Percentiles rank a stretch among this genome's conserved stretches.
These are phyloP conservation scores for Iselma pallidipennis DNA, from an alignment of 2,888 invertebrate genomes.

Conservation along the genomic window DNA sequence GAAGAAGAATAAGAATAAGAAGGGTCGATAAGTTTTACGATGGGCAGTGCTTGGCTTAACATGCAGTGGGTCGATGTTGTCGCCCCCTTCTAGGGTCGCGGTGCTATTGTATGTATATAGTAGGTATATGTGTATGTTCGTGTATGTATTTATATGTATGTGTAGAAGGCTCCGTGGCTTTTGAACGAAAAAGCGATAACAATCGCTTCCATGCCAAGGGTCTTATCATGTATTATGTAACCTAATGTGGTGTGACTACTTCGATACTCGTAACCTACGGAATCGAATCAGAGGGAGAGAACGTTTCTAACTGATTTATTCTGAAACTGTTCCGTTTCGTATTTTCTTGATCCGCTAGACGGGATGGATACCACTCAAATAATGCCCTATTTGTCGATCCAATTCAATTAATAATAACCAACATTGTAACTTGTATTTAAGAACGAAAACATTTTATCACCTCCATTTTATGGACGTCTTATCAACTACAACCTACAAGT, in stretches of 20 bases:
- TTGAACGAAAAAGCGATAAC: slow-evolving; percentile 50
- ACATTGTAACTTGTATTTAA: neutral
- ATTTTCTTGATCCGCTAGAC: slow-evolving; percentile 2
- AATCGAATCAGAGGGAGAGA: slow-evolving; percentile 17
- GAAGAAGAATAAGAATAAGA: too few species aligned
- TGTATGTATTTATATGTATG: neutral
- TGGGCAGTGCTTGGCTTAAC: slow-evolving; percentile 50
- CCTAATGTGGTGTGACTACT: slow-evolving; percentile 49
- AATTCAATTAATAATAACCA: neutral
- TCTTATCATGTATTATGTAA: slow-evolving; percentile 50
- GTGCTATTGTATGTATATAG: slow-evolving; percentile 12
- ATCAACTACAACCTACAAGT: too few species aligned
- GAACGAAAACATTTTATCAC: too few species aligned
- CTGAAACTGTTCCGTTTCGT: slow-evolving; percentile 4
- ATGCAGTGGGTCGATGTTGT: slow-evolving; percentile 48
- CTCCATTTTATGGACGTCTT: too few species aligned
- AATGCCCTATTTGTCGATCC: neutral
- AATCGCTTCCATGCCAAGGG: slow-evolving; percentile 49
- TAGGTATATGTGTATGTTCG: neutral
- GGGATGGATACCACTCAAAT: neutral
- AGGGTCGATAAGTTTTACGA: slow-evolving; percentile 50
- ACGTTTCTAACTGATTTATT: slow-evolving; percentile 22
- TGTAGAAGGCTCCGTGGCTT: slow-evolving; percentile 39
- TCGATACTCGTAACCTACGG: slow-evolving; percentile 24
- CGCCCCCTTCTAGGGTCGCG: slow-evolving; percentile 18